These are phyloP conservation scores for Lichenostomus cassidix DNA, from an alignment of 2,113 vertebrate species.

Conservation along the genomic window DNA sequence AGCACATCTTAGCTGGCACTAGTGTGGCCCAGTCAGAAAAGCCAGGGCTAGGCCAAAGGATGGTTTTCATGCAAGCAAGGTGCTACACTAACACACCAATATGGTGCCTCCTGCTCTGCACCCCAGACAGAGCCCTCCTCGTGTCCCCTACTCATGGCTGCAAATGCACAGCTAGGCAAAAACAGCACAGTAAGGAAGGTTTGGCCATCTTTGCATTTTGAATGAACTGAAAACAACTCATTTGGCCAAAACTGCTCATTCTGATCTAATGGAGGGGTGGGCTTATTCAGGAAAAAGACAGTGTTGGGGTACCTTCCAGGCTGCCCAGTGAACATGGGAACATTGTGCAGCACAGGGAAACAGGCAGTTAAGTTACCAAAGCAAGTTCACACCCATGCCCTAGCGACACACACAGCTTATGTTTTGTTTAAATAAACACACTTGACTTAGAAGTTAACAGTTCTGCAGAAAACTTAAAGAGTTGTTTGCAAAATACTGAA, in stretches of 20 bases:
- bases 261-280: neutral
- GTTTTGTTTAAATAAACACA: neutral
- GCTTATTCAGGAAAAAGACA: neutral
- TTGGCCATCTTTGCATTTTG: neutral
- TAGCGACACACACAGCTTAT: neutral
- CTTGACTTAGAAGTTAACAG: neutral
- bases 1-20: neutral
- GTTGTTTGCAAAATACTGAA: neutral
- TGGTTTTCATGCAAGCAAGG: neutral
- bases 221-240: neutral
- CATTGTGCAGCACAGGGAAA: neutral
- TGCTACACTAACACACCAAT: rapidly evolving
- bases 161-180: neutral
- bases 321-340: neutral
- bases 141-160: rapidly evolving
- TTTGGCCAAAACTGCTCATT: neutral
- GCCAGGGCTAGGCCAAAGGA: neutral
- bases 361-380: neutral
- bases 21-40: neutral
- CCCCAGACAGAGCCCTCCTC: rapidly evolving
- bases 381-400: rapidly evolving
- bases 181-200: neutral
- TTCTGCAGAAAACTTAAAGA: neutral
- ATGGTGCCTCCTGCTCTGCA: rapidly evolving
- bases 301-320: neutral